Evolutionary conservation across 2,113 vertebrate species (phyloP).

Genomic region (Microcebus tavaratra): DNA sequence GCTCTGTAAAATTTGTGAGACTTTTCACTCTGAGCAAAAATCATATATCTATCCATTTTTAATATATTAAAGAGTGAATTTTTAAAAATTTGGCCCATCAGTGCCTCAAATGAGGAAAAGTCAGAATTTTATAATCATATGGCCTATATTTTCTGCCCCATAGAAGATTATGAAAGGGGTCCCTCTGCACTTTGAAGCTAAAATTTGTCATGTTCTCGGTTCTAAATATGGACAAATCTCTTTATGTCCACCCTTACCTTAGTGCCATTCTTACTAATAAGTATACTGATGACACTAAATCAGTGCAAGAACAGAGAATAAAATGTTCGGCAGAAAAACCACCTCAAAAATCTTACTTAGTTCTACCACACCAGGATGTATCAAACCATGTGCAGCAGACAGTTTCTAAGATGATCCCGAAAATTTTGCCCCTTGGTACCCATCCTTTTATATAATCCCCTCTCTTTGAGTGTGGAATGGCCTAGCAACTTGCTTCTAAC

Average conservation of each 20-base stretch:
- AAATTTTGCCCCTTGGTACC: not conserved
- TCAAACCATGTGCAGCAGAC: not conserved
- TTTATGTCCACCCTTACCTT: not conserved
- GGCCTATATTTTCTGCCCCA: not conserved
- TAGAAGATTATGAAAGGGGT: not conserved
- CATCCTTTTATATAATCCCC: no score
- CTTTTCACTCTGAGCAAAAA: not conserved
- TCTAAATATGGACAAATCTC: not conserved
- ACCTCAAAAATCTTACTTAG: not conserved
- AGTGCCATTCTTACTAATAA: no score
- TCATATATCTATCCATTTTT: not conserved
- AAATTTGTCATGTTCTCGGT: not conserved
- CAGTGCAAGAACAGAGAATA: not conserved
- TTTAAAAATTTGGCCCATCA: not conserved
- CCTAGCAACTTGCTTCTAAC: not conserved
- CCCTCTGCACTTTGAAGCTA: not conserved
- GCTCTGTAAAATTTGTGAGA: not conserved
- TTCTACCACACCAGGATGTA: not conserved
- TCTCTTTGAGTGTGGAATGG: not conserved
- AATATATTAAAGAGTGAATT: not conserved
- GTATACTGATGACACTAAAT: not conserved
- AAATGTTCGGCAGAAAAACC: not conserved
- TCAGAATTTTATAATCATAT: not conserved
- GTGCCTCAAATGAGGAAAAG: not conserved
- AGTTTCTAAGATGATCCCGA: not conserved